Base-by-base conservation (phyloP, 1,140 invertebrate genomes). In the Magallana angulata region DNA sequence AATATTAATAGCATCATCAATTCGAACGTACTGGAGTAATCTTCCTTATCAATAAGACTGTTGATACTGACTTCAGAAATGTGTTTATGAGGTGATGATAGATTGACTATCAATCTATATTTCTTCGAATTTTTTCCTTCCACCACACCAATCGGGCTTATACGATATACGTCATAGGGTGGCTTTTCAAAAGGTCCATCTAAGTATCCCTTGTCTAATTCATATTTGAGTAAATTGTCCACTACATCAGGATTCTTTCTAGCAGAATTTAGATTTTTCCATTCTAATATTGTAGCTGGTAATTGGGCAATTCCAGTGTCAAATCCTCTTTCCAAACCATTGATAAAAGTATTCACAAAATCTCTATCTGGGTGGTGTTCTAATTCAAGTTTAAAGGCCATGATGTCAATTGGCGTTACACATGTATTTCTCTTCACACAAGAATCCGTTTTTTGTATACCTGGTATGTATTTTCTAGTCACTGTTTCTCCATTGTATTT, bases 1-100 rank as follows among this genome's bases (percentile, higher is more conserved):
- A 0, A 84, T 18, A 57, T 82, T 18, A 0, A 89, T 89, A 7
- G 88, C 90, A 81, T 90, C 85, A 82, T 89, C 88, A 12, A 90
- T 86, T 14, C 18, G 82, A 58, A 89, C 68, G 62, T 87, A 88
- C 4, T 24, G 9, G 84, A 85, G 62, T 11, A 88, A 58, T 24
- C 14, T 1, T 89, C 68, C 30, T 83, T 88, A 56, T 85, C 59
- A 12, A 84, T 89, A 9, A 88, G 62, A 82, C 57, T 59, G 56
- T 90, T 90, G 0, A 90, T 24, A 30, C 89, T 88, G 0, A n/a
- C 2, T n/a, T 84, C 16, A 36, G 68, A 58, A 57, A 7, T 14
- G 18, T 85, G 18, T 14, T 89, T 81, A 68, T 90, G 87, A 1
- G 89, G 87, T 9, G 89, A 57, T 9, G 88, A 87, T 6, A 89